These are phyloP conservation scores for Phasianus colchicus DNA, from an alignment of 2,113 vertebrate species.

Conservation along the genomic window DNA sequence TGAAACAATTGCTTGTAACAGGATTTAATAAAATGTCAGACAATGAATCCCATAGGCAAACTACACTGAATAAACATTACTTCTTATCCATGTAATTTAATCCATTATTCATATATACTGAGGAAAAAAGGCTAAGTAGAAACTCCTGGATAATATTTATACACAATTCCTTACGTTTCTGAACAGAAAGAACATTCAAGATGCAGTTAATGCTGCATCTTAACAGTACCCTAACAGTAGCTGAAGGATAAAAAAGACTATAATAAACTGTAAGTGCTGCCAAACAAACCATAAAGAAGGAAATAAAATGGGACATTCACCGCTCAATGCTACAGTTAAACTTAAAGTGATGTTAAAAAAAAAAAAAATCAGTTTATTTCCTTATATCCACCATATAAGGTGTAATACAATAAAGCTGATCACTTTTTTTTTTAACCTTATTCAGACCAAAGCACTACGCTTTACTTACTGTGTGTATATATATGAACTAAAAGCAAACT, in stretches of 20 bases:
- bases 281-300: not conserved
- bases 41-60: not conserved
- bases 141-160: not conserved
- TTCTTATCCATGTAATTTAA: not conserved
- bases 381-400: not conserved
- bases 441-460: not conserved
- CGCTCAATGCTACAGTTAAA: not conserved
- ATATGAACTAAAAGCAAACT: not conserved
- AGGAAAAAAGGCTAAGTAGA: not conserved
- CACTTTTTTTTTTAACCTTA: not conserved
- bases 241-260: not conserved
- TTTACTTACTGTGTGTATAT: not conserved
- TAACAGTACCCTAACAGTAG: not conserved
- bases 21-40: not conserved
- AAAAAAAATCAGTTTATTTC: not conserved
- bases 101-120: not conserved
- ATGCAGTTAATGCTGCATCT: not conserved
- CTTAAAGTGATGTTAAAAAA: not conserved
- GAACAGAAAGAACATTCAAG: not conserved
- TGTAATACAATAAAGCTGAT: not conserved
- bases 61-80: not conserved
- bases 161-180: not conserved
- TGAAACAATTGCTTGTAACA: not conserved
- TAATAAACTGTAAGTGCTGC: not conserved
- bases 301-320: not conserved